A percentile compares a stretch with the other conserved stretches of the same genome.
phyloP scores from a whole-genome alignment of 2,797 vertebrate species.

The Dendrocincla tyrannina region DNA sequence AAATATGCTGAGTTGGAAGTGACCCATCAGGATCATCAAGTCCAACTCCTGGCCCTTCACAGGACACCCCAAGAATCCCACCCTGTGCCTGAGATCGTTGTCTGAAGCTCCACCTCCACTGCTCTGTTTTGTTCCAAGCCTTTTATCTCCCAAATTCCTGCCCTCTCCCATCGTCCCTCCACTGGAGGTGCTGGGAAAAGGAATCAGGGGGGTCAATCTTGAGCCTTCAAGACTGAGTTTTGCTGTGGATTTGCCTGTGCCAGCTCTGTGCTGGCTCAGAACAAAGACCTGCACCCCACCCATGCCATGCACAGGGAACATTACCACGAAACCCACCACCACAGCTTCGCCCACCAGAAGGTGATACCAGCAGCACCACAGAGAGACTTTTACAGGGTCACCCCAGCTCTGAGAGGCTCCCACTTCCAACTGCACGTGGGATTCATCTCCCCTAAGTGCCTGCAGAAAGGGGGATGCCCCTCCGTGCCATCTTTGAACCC shows the following conservation, averaged over 20 bases:
- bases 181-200: not conserved
- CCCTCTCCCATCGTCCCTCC: accelerated
- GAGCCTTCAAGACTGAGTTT: not conserved
- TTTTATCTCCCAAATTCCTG: not conserved
- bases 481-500: not conserved
- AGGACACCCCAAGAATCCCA: not conserved
- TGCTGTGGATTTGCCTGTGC: not conserved
- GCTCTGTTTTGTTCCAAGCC: not conserved
- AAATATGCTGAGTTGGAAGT: not conserved
- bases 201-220: not conserved
- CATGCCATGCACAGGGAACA: accelerated
- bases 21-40: not conserved
- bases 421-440: not conserved
- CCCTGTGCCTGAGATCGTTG: not conserved
- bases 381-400: not conserved
- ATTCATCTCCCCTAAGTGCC: slow-evolving; percentile 24
- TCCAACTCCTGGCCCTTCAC: not conserved
- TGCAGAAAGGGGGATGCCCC: not conserved
- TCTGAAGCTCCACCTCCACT: not conserved
- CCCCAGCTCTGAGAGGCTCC: not conserved
- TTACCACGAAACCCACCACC: not conserved
- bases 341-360: not conserved
- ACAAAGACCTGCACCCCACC: not conserved
- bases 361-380: not conserved
- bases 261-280: not conserved